Evolutionary conservation across 2,888 invertebrate species (phyloP), one percentile per base, ranked within the genome.

Genomic region (Acrobasis suavella): DNA sequence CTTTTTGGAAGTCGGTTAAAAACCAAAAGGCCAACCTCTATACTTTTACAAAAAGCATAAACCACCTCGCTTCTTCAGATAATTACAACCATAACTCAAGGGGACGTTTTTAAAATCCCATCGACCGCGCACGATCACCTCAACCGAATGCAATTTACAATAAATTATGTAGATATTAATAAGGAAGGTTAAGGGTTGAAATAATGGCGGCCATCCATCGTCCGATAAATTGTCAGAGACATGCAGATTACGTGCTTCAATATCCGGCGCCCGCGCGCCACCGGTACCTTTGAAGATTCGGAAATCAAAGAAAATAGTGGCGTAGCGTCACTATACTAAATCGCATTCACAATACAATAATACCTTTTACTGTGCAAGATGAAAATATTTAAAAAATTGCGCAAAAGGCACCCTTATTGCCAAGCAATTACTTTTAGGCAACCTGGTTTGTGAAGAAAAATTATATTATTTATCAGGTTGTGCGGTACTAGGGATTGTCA

Each of bases 91-190:
- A 70, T 70, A 69, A 67, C 61, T 68, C 69, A 63, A 50, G 22
- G 59, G 50, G 42, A 49, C 46, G 62, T 55, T 62, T 60, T 60
- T 60, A 60, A 65, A 75, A 72, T 71, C 66, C 70, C 72, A 70
- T 68, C 58, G 51, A 61, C 85, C 84, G 85, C 82, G 85, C 85
- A 82, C 83, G 82, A 80, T 82, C 83, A 82, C 83, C 80, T 78
- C 77, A 85, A 81, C 82, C 83, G 82, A 89, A 90, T 90, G 91
- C 89, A 91, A 92, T 91, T 91, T 92, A 90, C 91, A 92, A 91
- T 92, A 92, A 92, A 92, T 92, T 92, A 91, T 86, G 85, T 83
- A 85, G 91, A 89, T 91, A 92, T 92, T 92, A 92, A 91, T 91
- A 91, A 90, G 82, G 83, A 82, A 87, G 88, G 89, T 87, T 89